Evolutionary conservation across 2,113 vertebrate genomes (phyloP), one percentile per base, ranked within the genome.

Genomic region (Bos indicus): DNA sequence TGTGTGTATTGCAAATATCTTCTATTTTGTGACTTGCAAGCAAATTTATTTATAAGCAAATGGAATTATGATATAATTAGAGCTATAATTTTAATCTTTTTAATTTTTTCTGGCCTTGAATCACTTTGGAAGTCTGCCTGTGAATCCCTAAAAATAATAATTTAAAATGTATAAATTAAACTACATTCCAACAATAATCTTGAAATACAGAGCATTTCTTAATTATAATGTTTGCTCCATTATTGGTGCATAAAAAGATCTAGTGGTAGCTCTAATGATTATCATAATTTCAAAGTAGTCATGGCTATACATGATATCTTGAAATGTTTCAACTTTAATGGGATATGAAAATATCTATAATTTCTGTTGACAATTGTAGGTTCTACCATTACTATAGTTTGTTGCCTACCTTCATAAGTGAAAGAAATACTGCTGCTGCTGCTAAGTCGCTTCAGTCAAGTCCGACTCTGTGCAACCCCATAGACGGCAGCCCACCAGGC

Each of bases 141-240:
- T 85, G 12, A 46, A 60, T 80, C 43, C 7, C 60, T 86, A 74
- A 92, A 46, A 92, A 43, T 88, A 92, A 84, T 30, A 40, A 36
- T 94, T 87, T 93, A 33, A 88, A 94, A 86, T 90, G 14, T 87
- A 78, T 60, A 94, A 89, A 81, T 94, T 56, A 64, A 95, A 82
- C 81, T 74, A 54, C 2, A 30, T 87, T 36, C 36, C 36, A 36
- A 36, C 36, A 36, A 77, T 93, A 46, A 94, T 36, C 2, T 67
- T 67, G 6, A 89, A 91, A 91, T 90, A 97, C 33, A 94, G 64
- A 87, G 26, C 43, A 85, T 89, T 92, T 94, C 67, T 89, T 78
- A 46, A 77, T 90, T 78, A 74, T 81, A 62, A 91, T 48, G 51
- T 54, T 77, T 82, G 67, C 25, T 82, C 59, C 57, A 56, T 91